Conservation (phyloP, 2,797 vertebrate genomes). For the Smutsia temminckii region DNA sequence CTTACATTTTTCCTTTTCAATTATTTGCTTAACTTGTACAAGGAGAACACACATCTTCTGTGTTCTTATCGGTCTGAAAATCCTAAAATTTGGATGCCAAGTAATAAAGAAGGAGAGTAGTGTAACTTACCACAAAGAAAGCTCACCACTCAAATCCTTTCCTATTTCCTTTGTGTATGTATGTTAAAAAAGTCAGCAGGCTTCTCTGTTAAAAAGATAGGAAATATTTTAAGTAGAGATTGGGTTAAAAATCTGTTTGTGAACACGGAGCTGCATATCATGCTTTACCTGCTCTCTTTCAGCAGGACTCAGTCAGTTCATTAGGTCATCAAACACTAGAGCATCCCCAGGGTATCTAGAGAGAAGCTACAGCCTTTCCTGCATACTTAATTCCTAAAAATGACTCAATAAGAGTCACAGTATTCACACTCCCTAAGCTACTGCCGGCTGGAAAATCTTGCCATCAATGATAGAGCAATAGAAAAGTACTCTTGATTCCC, state of each 20-base stretch:
- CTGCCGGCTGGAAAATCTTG: constrained; percentile 38
- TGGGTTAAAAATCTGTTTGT: constrained; percentile 37
- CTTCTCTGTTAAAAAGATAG: not conserved
- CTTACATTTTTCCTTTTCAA: not conserved
- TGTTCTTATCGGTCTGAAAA: not conserved
- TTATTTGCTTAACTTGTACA: not conserved
- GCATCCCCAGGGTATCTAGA: constrained; percentile 37
- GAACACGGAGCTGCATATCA: not conserved
- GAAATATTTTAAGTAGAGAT: constrained; percentile 21
- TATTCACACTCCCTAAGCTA: not conserved
- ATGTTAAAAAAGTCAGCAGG: no score
- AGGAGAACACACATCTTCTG: not conserved
- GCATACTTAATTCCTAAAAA: constrained; percentile 53
- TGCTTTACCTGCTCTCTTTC: constrained; percentile 21
- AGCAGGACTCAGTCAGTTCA: constrained; percentile 17
- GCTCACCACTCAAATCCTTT: not conserved
- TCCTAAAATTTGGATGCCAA: not conserved
- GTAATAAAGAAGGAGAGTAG: not conserved
- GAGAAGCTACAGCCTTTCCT: constrained; percentile 17
- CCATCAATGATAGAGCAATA: not conserved
- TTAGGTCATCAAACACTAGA: constrained; percentile 59
- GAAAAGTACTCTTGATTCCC: not conserved
- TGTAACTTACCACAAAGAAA: not conserved
- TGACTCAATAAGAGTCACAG: not conserved
- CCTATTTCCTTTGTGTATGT: not conserved